phyloP scores from a whole-genome alignment of 2,888 invertebrate genomes.

The Lepidocyrtoides sp. region DNA sequence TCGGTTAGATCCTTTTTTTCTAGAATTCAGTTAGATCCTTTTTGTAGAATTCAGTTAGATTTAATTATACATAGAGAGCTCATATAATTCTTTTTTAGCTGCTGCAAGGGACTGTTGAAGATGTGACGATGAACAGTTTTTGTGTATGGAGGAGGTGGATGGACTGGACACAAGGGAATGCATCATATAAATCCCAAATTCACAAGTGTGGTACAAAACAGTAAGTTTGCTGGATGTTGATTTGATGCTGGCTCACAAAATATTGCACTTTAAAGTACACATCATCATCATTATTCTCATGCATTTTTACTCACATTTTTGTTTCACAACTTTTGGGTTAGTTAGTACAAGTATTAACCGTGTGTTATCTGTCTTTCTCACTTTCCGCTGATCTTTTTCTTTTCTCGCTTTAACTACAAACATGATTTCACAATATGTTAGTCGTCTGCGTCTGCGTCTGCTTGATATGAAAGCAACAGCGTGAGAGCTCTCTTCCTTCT shows the following conservation, averaged over 20 bases:
- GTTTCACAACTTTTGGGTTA: not conserved
- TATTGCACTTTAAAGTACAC: not conserved
- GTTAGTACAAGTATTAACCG: not conserved
- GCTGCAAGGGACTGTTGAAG: too few species aligned
- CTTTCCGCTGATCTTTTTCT: not conserved
- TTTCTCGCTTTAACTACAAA: constrained; percentile 10
- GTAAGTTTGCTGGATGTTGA: not conserved
- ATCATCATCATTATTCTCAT: not conserved
- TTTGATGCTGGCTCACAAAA: not conserved
- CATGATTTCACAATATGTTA: not conserved
- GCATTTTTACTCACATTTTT: constrained; percentile 18
- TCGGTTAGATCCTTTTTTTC: not conserved
- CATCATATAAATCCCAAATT: not conserved
- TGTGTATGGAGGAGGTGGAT: too few species aligned
- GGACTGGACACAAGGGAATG: too few species aligned
- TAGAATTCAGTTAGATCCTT: not conserved
- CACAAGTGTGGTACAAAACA: not conserved
- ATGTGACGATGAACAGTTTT: too few species aligned
- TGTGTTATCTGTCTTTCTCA: not conserved
- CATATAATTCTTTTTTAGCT: too few species aligned
- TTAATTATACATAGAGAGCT: too few species aligned
- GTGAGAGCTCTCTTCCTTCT: not conserved
- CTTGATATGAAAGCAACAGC: not conserved
- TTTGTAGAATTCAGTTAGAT: not conserved
- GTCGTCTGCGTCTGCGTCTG: not conserved